Evolutionary conservation across 2,113 vertebrate genomes (phyloP), one percentile per base, ranked within the genome.

Genomic region (Dromas ardeola): DNA sequence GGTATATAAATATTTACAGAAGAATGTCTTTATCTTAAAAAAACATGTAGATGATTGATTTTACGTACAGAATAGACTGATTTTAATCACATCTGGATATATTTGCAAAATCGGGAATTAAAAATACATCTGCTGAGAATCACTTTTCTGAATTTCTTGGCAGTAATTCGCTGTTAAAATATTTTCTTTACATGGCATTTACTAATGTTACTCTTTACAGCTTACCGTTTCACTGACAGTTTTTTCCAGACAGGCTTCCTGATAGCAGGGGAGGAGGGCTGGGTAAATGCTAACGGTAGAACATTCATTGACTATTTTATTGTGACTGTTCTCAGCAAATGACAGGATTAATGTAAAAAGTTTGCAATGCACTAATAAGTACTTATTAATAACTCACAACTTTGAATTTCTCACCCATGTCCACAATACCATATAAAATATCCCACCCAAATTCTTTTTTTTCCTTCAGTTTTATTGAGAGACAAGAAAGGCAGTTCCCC

Each of bases 111-210:
- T 88, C 36, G 50, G 50, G 58, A 94, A 90, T 90, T 85, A 90
- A 93, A 94, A 95, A 76, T 61, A 76, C 32, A 53, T 85, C 47
- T 70, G 40, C 38, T 90, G 47, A 92, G 45, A 93, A 90, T 78
- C 38, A 62, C 38, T 88, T 72, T 58, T 77, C 74, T 79, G 52
- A 82, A 72, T 92, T 86, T 93, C 58, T 95, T 93, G 90, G 74
- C 85, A 94, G 82, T 42, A 70, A 82, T 58, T 92, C 66, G n/a
- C 30, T 83, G 18, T 66, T 88, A 94, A 89, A 96, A 91, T 93
- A 92, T 94, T 95, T 94, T 92, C 92, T 95, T 95, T 78, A 55
- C 63, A 50, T 55, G 43, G 58, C 79, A 81, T 95, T 95, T 93
- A 67, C 49, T 88, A 65, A 47, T 43, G 50, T 93, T 88, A 70